Evolutionary conservation across 1,140 invertebrate genomes (phyloP), one percentile per base, ranked within the genome.

Genomic region (Drosophila quadrilineata): DNA sequence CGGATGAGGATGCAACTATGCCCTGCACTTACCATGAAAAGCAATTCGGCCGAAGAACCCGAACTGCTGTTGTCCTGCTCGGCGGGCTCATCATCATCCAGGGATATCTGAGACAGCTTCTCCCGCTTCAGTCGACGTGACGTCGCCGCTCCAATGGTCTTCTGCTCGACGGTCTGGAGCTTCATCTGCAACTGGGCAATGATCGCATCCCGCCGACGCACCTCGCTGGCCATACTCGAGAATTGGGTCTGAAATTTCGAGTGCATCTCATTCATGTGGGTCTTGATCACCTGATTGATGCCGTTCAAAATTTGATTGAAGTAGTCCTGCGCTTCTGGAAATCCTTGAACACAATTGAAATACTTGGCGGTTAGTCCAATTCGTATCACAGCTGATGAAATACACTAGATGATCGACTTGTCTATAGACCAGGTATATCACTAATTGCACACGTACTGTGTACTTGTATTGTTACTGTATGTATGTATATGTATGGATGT

Each of bases 251-350:
- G 92, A 89, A 93, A 93, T 84, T 93, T 93, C 59, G 91, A 91
- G 89, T 93, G 93, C 52, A 94, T 91, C 29, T 93, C 93, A 64
- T 92, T 92, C 68, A 94, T 90, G 87, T 94, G 93, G 9, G 92
- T 91, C 86, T 94, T 94, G 84, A 96, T 94, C 16, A 96, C 93
- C 75, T 95, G 92, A 79, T 94, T 94, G 40, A 96, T 95, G 33
- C 94, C 94, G 59, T 92, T 87, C 22, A 96, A 90, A 28, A 96
- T 92, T 73, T 95, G 94, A 22, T 93, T 92, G 77, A 95, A 93
- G 90, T 94, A 95, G 87, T 95, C 94, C 73, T 95, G 94, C 71
- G 95, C 93, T 76, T 93, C 84, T 52, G 84, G 76, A 48, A 87
- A 87, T 59, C 80, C 84, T 87, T 85, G 53, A 82, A 79, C 28